A percentile compares a stretch with the other conserved stretches of the same genome.
phyloP scores from a whole-genome alignment of 2,888 invertebrate species.

The Cylindroiulus punctatus region DNA sequence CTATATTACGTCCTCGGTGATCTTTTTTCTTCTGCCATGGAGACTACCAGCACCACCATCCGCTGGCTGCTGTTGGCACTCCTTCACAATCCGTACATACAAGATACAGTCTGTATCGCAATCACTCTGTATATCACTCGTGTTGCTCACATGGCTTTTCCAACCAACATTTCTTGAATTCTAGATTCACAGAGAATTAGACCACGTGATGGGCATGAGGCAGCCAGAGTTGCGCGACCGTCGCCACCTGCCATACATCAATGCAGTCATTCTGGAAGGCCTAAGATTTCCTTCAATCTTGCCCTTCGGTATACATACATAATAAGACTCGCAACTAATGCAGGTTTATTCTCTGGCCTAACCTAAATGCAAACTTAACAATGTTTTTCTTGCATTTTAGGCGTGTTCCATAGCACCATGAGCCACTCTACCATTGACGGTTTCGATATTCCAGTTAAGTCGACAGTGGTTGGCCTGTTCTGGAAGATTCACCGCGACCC shows the following conservation, averaged over 20 bases:
- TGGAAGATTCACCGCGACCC: constrained; percentile 83
- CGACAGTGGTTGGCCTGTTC: constrained; percentile 80
- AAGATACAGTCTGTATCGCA: constrained; percentile 62
- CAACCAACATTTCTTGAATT: too few species aligned
- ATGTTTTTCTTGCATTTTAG: background rate
- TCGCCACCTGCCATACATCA: background rate
- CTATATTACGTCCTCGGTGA: constrained; percentile 81
- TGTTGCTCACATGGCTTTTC: too few species aligned
- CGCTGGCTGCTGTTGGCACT: constrained; percentile 84
- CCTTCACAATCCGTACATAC: constrained; percentile 75
- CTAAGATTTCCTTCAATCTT: background rate
- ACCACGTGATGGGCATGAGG: background rate
- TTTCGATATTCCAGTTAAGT: constrained; percentile 75
- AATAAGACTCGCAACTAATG: too few species aligned
- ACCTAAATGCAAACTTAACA: too few species aligned
- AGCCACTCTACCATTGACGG: constrained; percentile 72
- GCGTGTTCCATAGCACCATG: constrained; percentile 60
- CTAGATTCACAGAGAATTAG: background rate
- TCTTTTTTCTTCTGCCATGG: constrained; percentile 86
- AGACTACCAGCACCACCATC: constrained; percentile 82
- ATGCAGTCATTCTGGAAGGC: background rate
- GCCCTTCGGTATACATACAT: background rate
- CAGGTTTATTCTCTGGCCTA: too few species aligned
- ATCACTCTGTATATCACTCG: too few species aligned
- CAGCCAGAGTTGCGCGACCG: background rate